phyloP scores from a whole-genome alignment of 2,888 invertebrate genomes.

The Siphonodentalium dalli region DNA sequence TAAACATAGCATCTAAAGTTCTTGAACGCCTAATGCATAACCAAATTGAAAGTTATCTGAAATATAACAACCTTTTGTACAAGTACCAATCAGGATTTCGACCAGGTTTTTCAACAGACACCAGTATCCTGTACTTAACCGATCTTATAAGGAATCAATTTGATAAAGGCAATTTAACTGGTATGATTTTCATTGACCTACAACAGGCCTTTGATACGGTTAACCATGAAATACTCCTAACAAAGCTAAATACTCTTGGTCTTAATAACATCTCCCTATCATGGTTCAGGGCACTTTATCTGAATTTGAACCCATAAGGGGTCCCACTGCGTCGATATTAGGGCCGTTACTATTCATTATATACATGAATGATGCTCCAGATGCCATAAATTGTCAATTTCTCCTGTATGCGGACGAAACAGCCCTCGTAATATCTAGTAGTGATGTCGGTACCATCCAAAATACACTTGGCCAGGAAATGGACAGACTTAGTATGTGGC shows the following conservation, averaged over 20 bases:
- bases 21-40: conserved; percentile 8
- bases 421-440: no score
- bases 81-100: conserved; percentile 17
- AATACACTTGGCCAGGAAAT: no score
- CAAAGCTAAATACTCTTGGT: conserved; percentile 1
- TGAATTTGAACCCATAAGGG: no score
- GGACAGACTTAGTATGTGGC: no score
- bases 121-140: conserved; percentile 4
- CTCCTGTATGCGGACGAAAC: no score
- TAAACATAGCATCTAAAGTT: conserved; percentile 9
- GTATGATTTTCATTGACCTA: conserved; percentile 9
- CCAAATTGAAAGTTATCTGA: neutral
- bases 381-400: no score
- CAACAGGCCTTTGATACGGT: conserved; percentile 16
- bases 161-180: conserved; percentile 8
- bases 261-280: no score
- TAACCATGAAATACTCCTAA: neutral
- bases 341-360: no score
- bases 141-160: conserved; percentile 6
- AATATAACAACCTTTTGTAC: neutral
- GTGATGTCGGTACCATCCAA: no score
- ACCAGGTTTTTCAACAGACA: conserved; percentile 8
- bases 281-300: no score
- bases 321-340: no score
- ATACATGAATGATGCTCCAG: no score